These are phyloP conservation scores for Leptinotarsa peninsularis DNA, from an alignment of 2,888 invertebrate genomes.

Conservation along the genomic window DNA sequence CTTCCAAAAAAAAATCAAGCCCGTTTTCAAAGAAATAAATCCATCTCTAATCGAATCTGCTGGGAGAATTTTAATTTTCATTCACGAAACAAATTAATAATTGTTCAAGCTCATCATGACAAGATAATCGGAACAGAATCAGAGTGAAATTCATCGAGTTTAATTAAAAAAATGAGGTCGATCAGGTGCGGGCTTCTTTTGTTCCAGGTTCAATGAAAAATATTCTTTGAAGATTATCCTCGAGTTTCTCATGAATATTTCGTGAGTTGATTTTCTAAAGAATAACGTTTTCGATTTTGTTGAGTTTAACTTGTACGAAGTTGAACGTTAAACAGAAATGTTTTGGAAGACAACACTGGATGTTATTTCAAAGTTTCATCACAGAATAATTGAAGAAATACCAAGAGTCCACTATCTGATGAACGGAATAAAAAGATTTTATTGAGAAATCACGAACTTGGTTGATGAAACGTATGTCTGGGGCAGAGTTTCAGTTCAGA, in stretches of 20 bases:
- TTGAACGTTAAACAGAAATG: background rate
- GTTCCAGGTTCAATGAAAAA: background rate
- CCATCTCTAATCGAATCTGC: constrained; percentile 37
- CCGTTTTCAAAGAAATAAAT: constrained; percentile 32
- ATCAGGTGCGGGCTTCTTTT: constrained; percentile 5
- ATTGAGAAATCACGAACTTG: too few species aligned
- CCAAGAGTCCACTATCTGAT: too few species aligned
- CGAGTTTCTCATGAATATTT: constrained; percentile 10
- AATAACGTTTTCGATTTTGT: background rate
- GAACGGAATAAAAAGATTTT: too few species aligned
- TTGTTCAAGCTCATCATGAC: constrained; percentile 34
- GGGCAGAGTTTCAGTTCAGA: too few species aligned
- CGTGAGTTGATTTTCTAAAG: too few species aligned
- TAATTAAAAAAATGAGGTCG: constrained; percentile 25
- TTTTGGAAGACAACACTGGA: background rate
- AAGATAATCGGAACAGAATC: constrained; percentile 34
- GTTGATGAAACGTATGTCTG: too few species aligned
- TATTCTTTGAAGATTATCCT: background rate
- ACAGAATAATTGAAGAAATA: too few species aligned
- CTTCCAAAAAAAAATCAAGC: too few species aligned
- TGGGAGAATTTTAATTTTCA: constrained; percentile 36
- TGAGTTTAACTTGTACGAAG: background rate
- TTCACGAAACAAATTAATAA: constrained; percentile 40
- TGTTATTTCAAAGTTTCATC: too few species aligned
- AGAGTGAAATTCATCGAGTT: constrained; percentile 33